phyloP scores from a whole-genome alignment of 1,140 invertebrate genomes.

The Ganaspis sp. region DNA sequence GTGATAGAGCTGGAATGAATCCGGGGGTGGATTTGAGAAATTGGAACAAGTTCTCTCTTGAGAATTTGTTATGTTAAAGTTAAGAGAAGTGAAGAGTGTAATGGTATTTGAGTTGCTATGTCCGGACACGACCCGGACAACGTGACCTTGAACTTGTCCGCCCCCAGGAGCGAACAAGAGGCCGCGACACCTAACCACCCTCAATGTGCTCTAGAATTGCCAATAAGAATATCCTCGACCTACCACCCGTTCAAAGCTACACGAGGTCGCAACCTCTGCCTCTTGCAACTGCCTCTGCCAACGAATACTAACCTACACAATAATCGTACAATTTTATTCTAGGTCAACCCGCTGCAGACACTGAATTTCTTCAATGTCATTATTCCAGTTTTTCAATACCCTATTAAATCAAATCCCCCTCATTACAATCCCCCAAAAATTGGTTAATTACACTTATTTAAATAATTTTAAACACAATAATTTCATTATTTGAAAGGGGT shows the following conservation, averaged over 20 bases:
- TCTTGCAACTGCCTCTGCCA: slow-evolving; percentile 35
- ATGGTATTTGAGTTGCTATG: slow-evolving; percentile 65
- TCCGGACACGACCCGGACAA: slow-evolving; percentile 64
- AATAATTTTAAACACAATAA: no score
- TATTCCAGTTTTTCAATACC: no score
- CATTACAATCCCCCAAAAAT: no score
- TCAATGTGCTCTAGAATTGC: slow-evolving; percentile 21
- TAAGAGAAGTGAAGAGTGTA: slow-evolving; percentile 50
- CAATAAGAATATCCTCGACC: slow-evolving; percentile 46
- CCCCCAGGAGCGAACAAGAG: neutral
- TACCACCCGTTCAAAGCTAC: slow-evolving; percentile 33
- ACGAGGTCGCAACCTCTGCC: slow-evolving; percentile 49
- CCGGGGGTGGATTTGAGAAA: neutral
- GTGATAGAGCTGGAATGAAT: neutral
- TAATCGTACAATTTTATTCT: slow-evolving; percentile 32
- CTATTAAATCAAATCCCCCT: no score
- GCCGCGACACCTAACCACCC: slow-evolving; percentile 1
- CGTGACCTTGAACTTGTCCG: slow-evolving; percentile 68
- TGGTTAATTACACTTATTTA: no score
- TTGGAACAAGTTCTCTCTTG: slow-evolving; percentile 19
- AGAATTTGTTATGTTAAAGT: slow-evolving; percentile 52
- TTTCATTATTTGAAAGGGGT: no score
- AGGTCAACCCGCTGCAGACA: neutral
- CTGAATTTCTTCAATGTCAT: neutral
- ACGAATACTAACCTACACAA: slow-evolving; percentile 59